Conservation (phyloP, 2,888 invertebrate species). For the Bugulina stolonifera region DNA sequence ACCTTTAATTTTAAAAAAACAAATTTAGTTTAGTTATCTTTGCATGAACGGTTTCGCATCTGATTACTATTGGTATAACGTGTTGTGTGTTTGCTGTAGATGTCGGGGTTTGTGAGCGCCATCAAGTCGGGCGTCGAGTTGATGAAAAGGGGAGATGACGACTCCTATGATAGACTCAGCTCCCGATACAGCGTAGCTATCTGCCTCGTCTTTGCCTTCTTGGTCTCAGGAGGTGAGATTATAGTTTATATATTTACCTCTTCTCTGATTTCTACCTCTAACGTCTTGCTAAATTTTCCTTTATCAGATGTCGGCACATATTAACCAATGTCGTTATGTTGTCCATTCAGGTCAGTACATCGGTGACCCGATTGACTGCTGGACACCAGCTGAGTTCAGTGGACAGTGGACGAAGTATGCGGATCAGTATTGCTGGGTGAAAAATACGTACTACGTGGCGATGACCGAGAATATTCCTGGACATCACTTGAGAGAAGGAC, state of each 20-base stretch:
- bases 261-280: neutral
- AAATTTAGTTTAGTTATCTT: too few relatives aligned
- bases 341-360: constrained; percentile 28
- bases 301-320: neutral
- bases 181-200: constrained; percentile 25
- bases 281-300: neutral
- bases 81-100: too few relatives aligned
- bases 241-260: neutral
- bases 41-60: too few relatives aligned
- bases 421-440: constrained; percentile 35
- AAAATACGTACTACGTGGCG: constrained; percentile 35
- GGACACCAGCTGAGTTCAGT: constrained; percentile 34
- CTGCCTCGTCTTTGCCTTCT: constrained; percentile 24
- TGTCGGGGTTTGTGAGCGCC: constrained; percentile 24
- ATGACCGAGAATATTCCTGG: constrained; percentile 31
- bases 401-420: constrained; percentile 32
- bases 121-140: constrained; percentile 22
- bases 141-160: constrained; percentile 27
- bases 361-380: constrained; percentile 33
- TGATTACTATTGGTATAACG: too few relatives aligned
- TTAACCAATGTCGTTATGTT: neutral
- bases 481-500: constrained; percentile 33
- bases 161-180: constrained; percentile 26
- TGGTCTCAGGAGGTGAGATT: constrained; percentile 23
- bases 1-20: too few relatives aligned